Percentiles rank a stretch among this genome's conserved stretches.
These are phyloP conservation scores for Octonoba sinensis DNA, from an alignment of 2,888 invertebrate genomes.

Conservation along the genomic window DNA sequence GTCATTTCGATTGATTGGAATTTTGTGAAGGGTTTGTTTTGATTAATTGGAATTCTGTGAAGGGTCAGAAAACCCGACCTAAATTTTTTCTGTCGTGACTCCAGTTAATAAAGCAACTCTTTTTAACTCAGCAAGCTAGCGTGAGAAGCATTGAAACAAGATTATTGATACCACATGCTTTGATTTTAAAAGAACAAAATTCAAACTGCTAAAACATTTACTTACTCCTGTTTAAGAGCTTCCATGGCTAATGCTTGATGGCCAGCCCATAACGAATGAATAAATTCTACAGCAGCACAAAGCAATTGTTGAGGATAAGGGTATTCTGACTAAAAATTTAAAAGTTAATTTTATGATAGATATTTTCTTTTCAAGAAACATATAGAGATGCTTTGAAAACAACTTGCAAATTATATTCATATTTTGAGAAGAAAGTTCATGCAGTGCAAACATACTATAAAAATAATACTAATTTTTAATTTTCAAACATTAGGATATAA, in stretches of 20 bases:
- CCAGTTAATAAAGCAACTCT: too few relatives aligned
- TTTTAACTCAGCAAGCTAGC: too few relatives aligned
- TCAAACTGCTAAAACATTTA: neutral
- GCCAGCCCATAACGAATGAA: slow-evolving; percentile 71
- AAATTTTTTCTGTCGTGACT: too few relatives aligned
- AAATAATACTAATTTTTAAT: too few relatives aligned
- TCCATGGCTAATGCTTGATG: slow-evolving; percentile 71
- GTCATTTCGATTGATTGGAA: too few relatives aligned
- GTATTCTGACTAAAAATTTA: slow-evolving; percentile 20
- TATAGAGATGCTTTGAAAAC: too few relatives aligned
- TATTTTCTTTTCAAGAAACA: neutral
- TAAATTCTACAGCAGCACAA: slow-evolving; percentile 70
- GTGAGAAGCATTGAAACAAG: neutral
- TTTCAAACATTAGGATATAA: too few relatives aligned
- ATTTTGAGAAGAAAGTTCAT: neutral
- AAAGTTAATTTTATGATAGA: neutral
- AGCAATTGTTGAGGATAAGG: slow-evolving; percentile 71
- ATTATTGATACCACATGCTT: neutral
- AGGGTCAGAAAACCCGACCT: too few relatives aligned
- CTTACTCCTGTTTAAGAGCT: slow-evolving; percentile 70
- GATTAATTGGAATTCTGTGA: too few relatives aligned
- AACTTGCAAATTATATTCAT: too few relatives aligned
- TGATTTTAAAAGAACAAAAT: neutral
- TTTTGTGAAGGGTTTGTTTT: too few relatives aligned
- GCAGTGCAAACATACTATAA: too few relatives aligned